Evolutionary conservation across 1,140 invertebrate species (phyloP), one percentile per base, ranked within the genome.

Genomic region (Delia radicum): DNA sequence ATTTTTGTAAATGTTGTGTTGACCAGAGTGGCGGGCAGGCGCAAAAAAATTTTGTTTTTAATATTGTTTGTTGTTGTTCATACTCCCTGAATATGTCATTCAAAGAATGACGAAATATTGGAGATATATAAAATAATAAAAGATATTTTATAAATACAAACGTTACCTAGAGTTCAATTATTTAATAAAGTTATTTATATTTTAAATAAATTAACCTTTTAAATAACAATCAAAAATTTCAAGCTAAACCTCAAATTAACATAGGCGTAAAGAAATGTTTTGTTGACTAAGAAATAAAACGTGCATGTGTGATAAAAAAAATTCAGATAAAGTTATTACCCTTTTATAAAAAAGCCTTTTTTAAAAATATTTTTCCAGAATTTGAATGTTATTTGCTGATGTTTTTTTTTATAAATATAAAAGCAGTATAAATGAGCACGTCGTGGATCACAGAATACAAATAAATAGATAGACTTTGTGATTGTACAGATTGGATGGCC

Each of bases 401-500:
- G 48, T 21, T 21, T 55, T 7, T 15, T 48, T 12, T 55, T 7
- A 55, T 24, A 21, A 55, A 55, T 21, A 55, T 15, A 55, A 18
- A 55, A 18, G 18, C 4, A 18, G 48, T 3, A 55, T 18, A 37
- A 48, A 55, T 42, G 24, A 24, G 48, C 48, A 55, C 48, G 48
- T 55, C 7, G 48, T 55, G 48, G 48, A n/a, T 18, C 24, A 55
- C 29, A 73, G 48, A 13, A 13, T 33, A 42, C 37, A 42, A 73
- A 42, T n/a, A 48, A 48, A 18, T 15, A 28, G 27, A 48, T 48
- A 27, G 26, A 27, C 46, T 73, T 73, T 55, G 37, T 73, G 37
- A 55, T 73, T 26, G 42, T 29, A 73, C 27, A 69, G 37, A 67
- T 67, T 67, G 29, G 27, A 65, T 48, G 46, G 42, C 26, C 71